A percentile compares a stretch with the other conserved stretches of the same genome.
phyloP scores from a whole-genome alignment of 1,140 invertebrate genomes.

The Lysiphlebus fabarum region DNA sequence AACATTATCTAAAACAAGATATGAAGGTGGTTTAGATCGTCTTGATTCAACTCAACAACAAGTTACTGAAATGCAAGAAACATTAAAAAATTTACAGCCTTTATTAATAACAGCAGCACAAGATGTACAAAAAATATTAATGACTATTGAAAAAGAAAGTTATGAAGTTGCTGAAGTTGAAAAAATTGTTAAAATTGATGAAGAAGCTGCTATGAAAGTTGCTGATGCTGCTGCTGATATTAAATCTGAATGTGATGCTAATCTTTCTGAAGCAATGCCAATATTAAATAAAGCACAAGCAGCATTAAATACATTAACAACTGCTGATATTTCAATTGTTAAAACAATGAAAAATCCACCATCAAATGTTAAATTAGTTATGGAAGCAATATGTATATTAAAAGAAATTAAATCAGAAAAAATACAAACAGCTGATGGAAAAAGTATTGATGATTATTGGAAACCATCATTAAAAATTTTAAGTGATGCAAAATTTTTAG shows the following conservation, averaged over 20 bases:
- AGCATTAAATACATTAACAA: conserved; percentile 88
- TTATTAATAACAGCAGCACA: conserved; percentile 80
- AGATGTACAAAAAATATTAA: conserved; percentile 77
- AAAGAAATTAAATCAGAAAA: conserved; percentile 84
- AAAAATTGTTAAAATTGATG: conserved; percentile 64
- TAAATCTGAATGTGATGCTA: conserved; percentile 92
- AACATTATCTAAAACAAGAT: conserved; percentile 66
- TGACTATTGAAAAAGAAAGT: conserved; percentile 78
- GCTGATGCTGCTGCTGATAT: conserved; percentile 77
- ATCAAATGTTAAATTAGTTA: conserved; percentile 86
- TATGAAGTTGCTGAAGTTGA: conserved; percentile 78
- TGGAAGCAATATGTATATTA: conserved; percentile 94
- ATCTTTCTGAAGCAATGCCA: conserved; percentile 90
- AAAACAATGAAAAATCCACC: conserved; percentile 98
- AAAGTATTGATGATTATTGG: conserved; percentile 88
- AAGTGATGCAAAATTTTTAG: conserved; percentile 87
- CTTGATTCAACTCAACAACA: conserved; percentile 78
- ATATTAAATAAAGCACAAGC: conserved; percentile 85
- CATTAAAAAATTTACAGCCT: conserved; percentile 82
- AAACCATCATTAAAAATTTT: conserved; percentile 85
- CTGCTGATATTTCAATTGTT: conserved; percentile 88
- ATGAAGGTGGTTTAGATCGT: conserved; percentile 84
- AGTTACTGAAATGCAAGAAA: conserved; percentile 82
- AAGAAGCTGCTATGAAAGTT: conserved; percentile 59
- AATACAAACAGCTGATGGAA: conserved; percentile 69